phyloP scores from a whole-genome alignment of 1,140 invertebrate genomes.

The Anagrus nilaparvatae region DNA sequence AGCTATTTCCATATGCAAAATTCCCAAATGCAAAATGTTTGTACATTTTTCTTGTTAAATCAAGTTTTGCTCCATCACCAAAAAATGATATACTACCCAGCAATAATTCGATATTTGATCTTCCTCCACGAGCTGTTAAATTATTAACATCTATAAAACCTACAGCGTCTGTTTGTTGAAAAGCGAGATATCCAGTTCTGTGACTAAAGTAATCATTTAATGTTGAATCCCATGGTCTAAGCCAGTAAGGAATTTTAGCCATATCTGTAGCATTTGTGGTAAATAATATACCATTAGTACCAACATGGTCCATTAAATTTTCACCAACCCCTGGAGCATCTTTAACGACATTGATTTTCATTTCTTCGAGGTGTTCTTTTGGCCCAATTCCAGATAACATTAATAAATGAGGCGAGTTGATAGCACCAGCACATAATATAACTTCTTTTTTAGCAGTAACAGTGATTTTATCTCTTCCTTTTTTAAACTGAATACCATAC shows the following conservation, averaged over 20 bases:
- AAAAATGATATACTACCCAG: too few relatives aligned
- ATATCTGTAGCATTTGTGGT: conserved; percentile 25
- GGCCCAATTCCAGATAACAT: conserved; percentile 67
- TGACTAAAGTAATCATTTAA: conserved; percentile 29
- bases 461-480: too few relatives aligned
- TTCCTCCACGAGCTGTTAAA: conserved; percentile 36
- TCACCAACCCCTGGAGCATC: conserved; percentile 53
- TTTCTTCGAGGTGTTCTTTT: conserved; percentile 49
- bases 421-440: conserved; percentile 50
- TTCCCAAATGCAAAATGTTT: too few relatives aligned
- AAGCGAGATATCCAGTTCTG: conserved; percentile 47
- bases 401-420: conserved; percentile 51
- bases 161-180: conserved; percentile 18
- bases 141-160: conserved; percentile 29
- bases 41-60: too few relatives aligned
- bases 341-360: conserved; percentile 43
- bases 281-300: conserved; percentile 24
- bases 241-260: conserved; percentile 26
- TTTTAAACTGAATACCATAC: too few relatives aligned
- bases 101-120: conserved; percentile 46
- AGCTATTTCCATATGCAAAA: too few relatives aligned
- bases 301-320: conserved; percentile 55
- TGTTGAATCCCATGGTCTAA: too few relatives aligned
- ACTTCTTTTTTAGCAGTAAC: conserved; percentile 52
- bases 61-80: too few relatives aligned